These are phyloP conservation scores for Dicrurus megarhynchus DNA, from an alignment of 2,113 vertebrate species.

Conservation along the genomic window DNA sequence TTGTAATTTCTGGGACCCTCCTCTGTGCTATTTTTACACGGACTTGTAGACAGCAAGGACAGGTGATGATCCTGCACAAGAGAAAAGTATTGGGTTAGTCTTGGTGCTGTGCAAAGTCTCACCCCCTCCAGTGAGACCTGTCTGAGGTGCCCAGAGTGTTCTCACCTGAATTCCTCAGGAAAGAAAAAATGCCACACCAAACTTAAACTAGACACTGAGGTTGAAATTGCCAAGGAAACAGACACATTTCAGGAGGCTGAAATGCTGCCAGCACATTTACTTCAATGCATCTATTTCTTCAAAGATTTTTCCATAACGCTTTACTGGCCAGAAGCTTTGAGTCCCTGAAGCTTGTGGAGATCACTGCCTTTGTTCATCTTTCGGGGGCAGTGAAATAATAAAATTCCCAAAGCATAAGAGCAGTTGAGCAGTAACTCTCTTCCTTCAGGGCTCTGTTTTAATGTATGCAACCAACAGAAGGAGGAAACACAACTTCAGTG, in stretches of 20 bases:
- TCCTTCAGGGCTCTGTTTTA: neutral
- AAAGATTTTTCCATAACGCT: neutral
- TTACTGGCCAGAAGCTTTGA: neutral
- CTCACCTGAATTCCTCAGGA: neutral
- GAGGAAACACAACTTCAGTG: neutral
- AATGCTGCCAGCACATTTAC: neutral
- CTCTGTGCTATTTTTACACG: neutral
- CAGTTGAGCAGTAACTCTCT: fast-evolving
- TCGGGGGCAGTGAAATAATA: neutral
- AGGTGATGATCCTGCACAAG: too few species aligned
- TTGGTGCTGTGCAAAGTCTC: neutral
- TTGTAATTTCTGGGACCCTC: neutral
- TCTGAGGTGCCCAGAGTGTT: neutral
- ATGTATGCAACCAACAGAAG: neutral
- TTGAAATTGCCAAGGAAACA: constrained; percentile 10
- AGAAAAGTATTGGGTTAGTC: neutral
- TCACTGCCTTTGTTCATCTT: neutral
- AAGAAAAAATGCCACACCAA: neutral
- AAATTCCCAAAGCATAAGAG: neutral
- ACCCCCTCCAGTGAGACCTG: neutral
- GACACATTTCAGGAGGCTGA: neutral
- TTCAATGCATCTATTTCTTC: neutral
- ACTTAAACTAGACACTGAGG: neutral
- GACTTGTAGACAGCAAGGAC: neutral
- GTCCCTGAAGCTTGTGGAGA: neutral